Base-by-base conservation (phyloP, 1,140 invertebrate species). In the Teleopsis dalmanni region DNA sequence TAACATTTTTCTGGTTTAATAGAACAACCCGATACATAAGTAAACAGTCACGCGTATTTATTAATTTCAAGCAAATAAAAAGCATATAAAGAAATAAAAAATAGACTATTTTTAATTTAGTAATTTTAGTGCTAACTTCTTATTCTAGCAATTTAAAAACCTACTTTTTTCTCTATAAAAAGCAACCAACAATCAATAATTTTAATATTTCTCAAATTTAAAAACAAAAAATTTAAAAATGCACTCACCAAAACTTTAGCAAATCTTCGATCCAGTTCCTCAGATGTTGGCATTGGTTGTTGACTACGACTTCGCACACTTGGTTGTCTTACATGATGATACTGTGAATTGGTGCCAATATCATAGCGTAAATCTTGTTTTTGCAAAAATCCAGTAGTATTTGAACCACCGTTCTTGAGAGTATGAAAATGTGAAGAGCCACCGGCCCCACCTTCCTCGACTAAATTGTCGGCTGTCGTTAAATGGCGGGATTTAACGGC, bases 241-340 rank as follows among this genome's bases (percentile, higher is more conserved):
- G 37, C 27, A 78, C 88, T 87, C 73, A 95, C 92, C 82, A 95
- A 75, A 62, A 95, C 91, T 89, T 93, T 94, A 54, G 91, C 90
- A 73, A 95, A 95, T 56, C 90, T 78, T 58, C 83, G 83, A 72
- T 95, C 92, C 72, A 95, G 76, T 73, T 95, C 92, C 56, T 78
- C 78, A 31, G 85, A 75, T 60, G 93, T 90, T 37, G 88, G 92
- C 86, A 92, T 91, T 22, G 90, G 88, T 57, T 83, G 84, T 76
- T 91, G 87, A 48, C 80, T 77, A 56, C 81, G 79, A 59, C 77
- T 80, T 59, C 85, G 78, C 41, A 87, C 79, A 58, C 85, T 87
- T 50, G 82, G 82, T 67, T 82, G 83, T 54, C 84, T 54, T 13
- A 71, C 60, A 50, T 70, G 68, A 51, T 70, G 74, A 62, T 65